Conservation (phyloP, 2,888 invertebrate species). For the Cyclophora albipunctata region DNA sequence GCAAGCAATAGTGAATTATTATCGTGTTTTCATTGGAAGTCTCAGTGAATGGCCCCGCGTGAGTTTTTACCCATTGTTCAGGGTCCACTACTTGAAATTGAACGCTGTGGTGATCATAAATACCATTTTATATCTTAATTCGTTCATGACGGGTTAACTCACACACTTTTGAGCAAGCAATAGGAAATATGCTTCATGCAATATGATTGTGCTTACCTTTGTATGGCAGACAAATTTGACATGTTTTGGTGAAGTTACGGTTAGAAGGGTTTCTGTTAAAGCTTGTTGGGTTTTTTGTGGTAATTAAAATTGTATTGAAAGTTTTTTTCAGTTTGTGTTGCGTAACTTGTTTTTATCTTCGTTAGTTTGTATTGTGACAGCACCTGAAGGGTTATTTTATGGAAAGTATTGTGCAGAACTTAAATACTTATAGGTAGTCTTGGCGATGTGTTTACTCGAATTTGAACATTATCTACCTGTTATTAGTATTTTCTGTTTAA, state of each 20-base stretch:
- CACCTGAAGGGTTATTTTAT: too few relatives aligned
- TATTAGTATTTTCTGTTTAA: too few relatives aligned
- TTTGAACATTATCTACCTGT: too few relatives aligned
- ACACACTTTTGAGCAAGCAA: slow-evolving; percentile 8
- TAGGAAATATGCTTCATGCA: slow-evolving; percentile 48
- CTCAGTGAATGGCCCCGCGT: slow-evolving; percentile 63
- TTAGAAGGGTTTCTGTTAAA: too few relatives aligned
- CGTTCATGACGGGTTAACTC: slow-evolving; percentile 41
- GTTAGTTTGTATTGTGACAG: too few relatives aligned
- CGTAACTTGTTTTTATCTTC: too few relatives aligned
- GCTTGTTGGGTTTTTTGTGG: too few relatives aligned
- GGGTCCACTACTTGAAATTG: slow-evolving; percentile 52
- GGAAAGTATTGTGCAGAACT: too few relatives aligned
- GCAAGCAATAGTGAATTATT: slow-evolving; percentile 39
- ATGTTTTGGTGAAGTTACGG: slow-evolving; percentile 19
- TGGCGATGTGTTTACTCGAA: too few relatives aligned
- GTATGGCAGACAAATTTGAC: slow-evolving; percentile 12
- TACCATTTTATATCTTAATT: slow-evolving; percentile 27
- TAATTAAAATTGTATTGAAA: too few relatives aligned
- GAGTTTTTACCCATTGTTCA: slow-evolving; percentile 59
- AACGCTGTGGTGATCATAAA: slow-evolving; percentile 64
- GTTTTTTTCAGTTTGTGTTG: too few relatives aligned
- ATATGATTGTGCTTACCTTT: slow-evolving; percentile 25
- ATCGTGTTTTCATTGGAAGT: slow-evolving; percentile 68
- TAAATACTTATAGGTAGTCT: too few relatives aligned